Evolutionary conservation across 2,113 vertebrate genomes (phyloP), one percentile per base, ranked within the genome.

Genomic region (Coptodon rendalli): DNA sequence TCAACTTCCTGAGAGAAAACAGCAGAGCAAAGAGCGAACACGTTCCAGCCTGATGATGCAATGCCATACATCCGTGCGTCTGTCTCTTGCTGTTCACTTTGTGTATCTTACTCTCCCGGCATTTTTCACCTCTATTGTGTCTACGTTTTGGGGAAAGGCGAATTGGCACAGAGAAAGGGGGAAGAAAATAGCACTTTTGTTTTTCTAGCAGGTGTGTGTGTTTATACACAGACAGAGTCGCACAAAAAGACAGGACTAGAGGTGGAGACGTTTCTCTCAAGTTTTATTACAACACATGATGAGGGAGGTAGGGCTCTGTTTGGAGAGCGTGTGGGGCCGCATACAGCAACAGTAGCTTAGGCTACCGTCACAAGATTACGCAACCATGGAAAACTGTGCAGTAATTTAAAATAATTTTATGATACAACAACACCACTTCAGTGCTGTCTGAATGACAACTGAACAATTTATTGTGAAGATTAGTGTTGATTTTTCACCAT

Each of bases 321-420:
- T 85, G 71, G 31, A 63, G 83, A 57, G 81, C 19, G 50, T n/a
- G 78, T 92, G 54, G 88, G 93, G 50, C 29, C 1, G 27, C 48
- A 80, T 73, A 86, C 89, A 91, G 90, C 91, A 92, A 94, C 93
- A 68, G 93, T 93, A 93, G 87, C 89, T 91, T 54, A 79, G 87
- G 91, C 87, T 86, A 86, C 90, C n/a, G n/a, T 36, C 73, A 52
- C 17, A 79, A 12, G 83, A 63, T 78, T 56, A 45, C 7, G 6
- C 83, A 90, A 91, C 89, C 86, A 89, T 4, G 27, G 52, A 81
- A 80, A 38, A 13, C 45, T 78, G 45, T 78, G 45, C 4, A 34
- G 45, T 78, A 78, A 78, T 78, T 85, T 5, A 4, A 17, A 50
- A 45, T 79, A 53, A 34, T 50, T 12, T 50, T 68, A 48, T 1